Evolutionary conservation across 2,113 vertebrate genomes (phyloP).

Genomic region (Silurus asotus): DNA sequence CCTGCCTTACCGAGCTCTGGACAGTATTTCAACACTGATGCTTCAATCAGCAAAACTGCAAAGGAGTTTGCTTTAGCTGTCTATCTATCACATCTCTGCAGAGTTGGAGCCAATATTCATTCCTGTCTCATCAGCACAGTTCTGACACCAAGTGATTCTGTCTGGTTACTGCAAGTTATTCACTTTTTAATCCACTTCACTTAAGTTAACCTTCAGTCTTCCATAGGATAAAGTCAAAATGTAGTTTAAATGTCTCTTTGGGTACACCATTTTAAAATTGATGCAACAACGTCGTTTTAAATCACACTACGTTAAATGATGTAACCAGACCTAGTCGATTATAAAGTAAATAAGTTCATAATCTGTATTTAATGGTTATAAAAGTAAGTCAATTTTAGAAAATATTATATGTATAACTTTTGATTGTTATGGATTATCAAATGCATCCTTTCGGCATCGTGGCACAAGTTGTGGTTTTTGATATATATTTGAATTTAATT

Average conservation of each 20-base stretch:
- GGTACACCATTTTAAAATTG: neutral
- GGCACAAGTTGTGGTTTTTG: neutral
- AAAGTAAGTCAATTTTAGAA: neutral
- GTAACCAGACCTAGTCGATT: neutral
- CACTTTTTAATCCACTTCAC: neutral
- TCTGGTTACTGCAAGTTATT: constrained; percentile 26
- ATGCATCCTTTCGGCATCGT: neutral
- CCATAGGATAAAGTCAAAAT: neutral
- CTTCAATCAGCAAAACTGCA: constrained; percentile 32
- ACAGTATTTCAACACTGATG: constrained; percentile 14
- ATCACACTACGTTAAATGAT: neutral
- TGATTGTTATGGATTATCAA: neutral
- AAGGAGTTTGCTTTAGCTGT: constrained; percentile 19
- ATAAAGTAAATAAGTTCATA: neutral
- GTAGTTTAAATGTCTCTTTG: neutral
- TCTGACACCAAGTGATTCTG: constrained; percentile 45
- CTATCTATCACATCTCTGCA: constrained; percentile 25
- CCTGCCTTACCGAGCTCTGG: constrained; percentile 3
- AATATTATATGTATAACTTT: neutral
- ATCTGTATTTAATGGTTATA: neutral
- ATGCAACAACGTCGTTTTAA: neutral
- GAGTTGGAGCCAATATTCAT: constrained; percentile 25
- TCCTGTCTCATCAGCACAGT: constrained; percentile 23
- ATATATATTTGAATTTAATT: neutral
- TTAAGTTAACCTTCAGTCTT: neutral